Conservation (phyloP, 2,888 invertebrate species). For the Rhagophthalmus giganteus region DNA sequence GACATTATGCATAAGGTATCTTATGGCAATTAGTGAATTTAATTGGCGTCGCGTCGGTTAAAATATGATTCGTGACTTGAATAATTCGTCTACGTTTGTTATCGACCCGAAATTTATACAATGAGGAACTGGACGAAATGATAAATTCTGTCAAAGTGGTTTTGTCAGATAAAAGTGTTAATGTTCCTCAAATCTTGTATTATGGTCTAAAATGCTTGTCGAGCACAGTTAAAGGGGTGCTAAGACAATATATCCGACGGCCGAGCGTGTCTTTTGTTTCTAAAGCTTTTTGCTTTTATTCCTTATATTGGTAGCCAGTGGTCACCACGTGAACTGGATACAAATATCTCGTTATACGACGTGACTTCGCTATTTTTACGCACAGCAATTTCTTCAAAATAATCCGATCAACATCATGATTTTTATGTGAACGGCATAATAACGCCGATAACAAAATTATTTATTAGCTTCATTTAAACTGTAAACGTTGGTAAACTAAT, state of each 20-base stretch:
- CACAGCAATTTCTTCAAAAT: neutral
- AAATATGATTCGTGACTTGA: neutral
- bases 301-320: constrained; percentile 21
- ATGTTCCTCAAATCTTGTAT: constrained; percentile 39
- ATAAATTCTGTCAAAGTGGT: constrained; percentile 38
- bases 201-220: constrained; percentile 35
- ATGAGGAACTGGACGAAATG: constrained; percentile 27
- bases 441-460: neutral
- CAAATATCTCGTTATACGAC: constrained; percentile 12
- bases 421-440: constrained; percentile 6
- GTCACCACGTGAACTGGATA: constrained; percentile 10
- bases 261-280: constrained; percentile 22
- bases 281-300: constrained; percentile 28
- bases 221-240: constrained; percentile 33
- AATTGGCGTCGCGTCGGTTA: no score
- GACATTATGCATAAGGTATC: no score
- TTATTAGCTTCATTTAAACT: neutral
- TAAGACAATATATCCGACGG: constrained; percentile 33
- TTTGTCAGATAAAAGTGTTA: constrained; percentile 43
- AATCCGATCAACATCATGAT: neutral
- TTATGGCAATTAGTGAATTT: no score
- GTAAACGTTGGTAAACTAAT: neutral
- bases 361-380: constrained; percentile 2
- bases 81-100: neutral
- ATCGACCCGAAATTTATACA: neutral